Percentiles rank a stretch among this genome's conserved stretches.
Conservation (phyloP, 1,140 invertebrate genomes). For the Bombus picipes region DNA sequence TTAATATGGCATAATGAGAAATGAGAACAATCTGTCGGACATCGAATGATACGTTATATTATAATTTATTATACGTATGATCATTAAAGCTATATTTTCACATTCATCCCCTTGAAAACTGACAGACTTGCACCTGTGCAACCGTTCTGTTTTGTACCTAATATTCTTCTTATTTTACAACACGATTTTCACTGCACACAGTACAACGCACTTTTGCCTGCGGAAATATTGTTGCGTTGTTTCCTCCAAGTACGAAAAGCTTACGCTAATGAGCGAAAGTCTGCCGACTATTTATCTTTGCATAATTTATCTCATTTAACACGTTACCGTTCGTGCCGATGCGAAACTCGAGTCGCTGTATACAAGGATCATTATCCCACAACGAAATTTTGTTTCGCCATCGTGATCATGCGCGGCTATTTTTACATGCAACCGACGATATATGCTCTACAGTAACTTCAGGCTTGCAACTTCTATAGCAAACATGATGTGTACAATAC, state of each 20-base stretch:
- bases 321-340: not conserved
- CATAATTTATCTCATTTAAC: not conserved
- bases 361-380: not conserved
- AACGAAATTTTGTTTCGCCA: not conserved
- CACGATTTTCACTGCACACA: not conserved
- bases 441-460: not conserved
- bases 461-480: not conserved
- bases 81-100: too few species aligned
- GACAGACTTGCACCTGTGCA: not conserved
- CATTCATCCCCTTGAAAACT: not conserved
- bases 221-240: not conserved
- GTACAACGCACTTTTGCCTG: not conserved
- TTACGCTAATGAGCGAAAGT: constrained; percentile 6
- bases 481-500: too few species aligned
- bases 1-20: too few species aligned
- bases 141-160: not conserved
- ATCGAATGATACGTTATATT: too few species aligned
- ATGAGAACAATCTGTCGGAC: too few species aligned
- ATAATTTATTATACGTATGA: too few species aligned
- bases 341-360: not conserved
- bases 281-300: constrained; percentile 1
- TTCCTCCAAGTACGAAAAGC: not conserved
- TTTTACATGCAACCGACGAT: not conserved
- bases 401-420: not conserved
- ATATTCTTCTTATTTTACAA: not conserved